Percentiles rank a stretch among this genome's conserved stretches.
Conservation (phyloP, 2,797 vertebrate species). For the Lindbergichthys nudifrons region DNA sequence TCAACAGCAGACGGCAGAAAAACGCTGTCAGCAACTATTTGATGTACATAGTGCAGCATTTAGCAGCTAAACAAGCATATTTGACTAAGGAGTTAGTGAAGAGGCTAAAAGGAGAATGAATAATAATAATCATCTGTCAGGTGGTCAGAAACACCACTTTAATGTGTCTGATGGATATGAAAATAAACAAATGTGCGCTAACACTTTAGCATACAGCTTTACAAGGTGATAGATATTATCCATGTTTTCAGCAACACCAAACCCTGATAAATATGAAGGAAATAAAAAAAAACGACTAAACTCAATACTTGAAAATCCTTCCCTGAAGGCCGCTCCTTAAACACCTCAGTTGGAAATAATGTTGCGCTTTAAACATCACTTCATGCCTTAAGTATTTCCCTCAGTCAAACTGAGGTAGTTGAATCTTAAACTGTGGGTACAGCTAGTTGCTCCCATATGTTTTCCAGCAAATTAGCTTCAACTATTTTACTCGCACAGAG, state of each 20-base stretch:
- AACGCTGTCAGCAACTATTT: slow-evolving; percentile 1
- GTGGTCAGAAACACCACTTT: not conserved
- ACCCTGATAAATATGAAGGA: not conserved
- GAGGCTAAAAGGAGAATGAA: slow-evolving; percentile 6
- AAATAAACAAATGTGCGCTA: not conserved
- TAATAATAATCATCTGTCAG: not conserved
- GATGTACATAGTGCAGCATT: slow-evolving; percentile 10
- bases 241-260: not conserved
- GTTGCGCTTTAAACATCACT: slow-evolving; percentile 33
- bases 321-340: not conserved
- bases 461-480: slow-evolving; percentile 60
- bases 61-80: not conserved
- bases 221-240: not conserved
- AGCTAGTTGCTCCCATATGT: slow-evolving; percentile 71
- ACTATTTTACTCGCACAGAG: slow-evolving; percentile 29
- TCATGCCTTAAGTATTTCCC: slow-evolving; percentile 54
- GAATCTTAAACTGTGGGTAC: slow-evolving; percentile 52
- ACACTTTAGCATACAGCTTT: not conserved
- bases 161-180: not conserved
- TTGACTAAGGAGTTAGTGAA: slow-evolving; percentile 12
- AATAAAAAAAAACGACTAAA: not conserved
- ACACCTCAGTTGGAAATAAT: slow-evolving; percentile 48
- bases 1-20: not conserved
- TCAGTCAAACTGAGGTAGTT: slow-evolving; percentile 31
- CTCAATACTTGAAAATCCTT: not conserved